A percentile compares a stretch with the other conserved stretches of the same genome.
These are phyloP conservation scores for Brachionus koreanus DNA, from an alignment of 1,140 invertebrate species.

Conservation along the genomic window DNA sequence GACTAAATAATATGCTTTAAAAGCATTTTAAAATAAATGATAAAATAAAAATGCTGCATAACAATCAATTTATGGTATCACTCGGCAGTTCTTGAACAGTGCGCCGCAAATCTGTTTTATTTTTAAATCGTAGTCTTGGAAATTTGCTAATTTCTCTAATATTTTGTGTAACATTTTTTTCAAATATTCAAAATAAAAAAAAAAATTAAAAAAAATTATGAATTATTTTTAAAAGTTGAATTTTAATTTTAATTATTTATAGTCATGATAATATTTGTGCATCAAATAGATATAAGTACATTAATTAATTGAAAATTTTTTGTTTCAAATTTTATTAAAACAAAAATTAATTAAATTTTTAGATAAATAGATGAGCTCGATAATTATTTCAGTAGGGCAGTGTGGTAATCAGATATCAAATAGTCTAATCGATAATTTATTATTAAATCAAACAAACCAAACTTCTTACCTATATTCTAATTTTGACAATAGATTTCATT, in stretches of 20 bases:
- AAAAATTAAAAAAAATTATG: background rate
- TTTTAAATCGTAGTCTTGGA: background rate
- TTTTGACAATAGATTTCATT: conserved; percentile 60
- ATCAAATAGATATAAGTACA: too few relatives aligned
- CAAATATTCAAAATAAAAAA: background rate
- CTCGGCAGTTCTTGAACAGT: background rate
- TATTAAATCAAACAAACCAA: conserved; percentile 65
- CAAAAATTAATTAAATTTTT: background rate
- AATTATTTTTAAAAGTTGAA: background rate
- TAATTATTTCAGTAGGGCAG: conserved; percentile 65
- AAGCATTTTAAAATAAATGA: background rate
- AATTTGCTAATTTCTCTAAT: background rate
- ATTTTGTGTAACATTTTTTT: background rate
- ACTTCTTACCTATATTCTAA: conserved; percentile 53
- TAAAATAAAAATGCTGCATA: background rate
- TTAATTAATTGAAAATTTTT: background rate
- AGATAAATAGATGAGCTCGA: conserved; percentile 4
- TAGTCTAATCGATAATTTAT: conserved; percentile 66
- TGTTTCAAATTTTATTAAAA: background rate
- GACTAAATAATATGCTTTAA: background rate
- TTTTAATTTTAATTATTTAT: background rate
- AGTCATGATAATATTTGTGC: too few relatives aligned
- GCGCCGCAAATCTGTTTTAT: background rate
- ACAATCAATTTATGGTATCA: background rate
- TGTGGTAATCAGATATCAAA: conserved; percentile 72